These are phyloP conservation scores for Romanogobio albipinnatus DNA, from an alignment of 2,113 vertebrate genomes.

Conservation along the genomic window DNA sequence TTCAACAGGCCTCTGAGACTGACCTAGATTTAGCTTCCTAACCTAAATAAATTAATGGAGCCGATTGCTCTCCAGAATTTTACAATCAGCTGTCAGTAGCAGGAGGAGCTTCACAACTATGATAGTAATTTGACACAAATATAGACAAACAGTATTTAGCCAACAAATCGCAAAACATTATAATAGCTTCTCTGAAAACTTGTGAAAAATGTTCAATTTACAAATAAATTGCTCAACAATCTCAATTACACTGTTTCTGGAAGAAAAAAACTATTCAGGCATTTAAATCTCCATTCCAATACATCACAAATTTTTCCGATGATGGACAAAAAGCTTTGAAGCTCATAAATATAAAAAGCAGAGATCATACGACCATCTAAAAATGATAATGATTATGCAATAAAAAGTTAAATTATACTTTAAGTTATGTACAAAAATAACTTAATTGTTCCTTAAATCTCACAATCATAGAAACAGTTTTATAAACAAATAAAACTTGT, in stretches of 20 bases:
- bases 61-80: slow-evolving; percentile 32
- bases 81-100: slow-evolving; percentile 30
- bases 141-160: background rate
- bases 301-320: background rate
- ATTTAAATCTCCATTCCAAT: background rate
- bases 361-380: background rate
- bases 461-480: background rate
- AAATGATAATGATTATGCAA: background rate
- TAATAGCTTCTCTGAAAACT: background rate
- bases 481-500: background rate
- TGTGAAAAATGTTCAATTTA: background rate
- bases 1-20: slow-evolving; percentile 40
- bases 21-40: slow-evolving; percentile 42
- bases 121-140: slow-evolving; percentile 26
- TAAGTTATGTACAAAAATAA: background rate
- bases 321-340: background rate
- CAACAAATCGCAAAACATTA: background rate
- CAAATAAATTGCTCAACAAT: background rate
- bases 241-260: background rate
- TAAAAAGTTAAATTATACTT: background rate
- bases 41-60: slow-evolving; percentile 49
- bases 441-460: background rate
- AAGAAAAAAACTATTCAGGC: background rate
- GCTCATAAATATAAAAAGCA: background rate
- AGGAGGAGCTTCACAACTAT: slow-evolving; percentile 32